Evolutionary conservation across 1,140 invertebrate species (phyloP).

Genomic region (Zaprionus camerounensis): DNA sequence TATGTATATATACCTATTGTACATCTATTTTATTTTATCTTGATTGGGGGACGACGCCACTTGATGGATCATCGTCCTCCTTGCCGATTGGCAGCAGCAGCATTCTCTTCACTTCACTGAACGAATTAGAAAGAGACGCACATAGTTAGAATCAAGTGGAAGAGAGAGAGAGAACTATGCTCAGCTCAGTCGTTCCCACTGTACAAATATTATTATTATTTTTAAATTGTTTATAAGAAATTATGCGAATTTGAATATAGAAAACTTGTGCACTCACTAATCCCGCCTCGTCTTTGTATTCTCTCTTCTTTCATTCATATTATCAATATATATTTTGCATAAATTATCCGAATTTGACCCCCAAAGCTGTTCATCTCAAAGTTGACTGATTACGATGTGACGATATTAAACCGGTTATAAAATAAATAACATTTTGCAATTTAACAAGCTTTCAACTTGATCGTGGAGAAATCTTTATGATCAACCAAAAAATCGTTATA

Average conservation of each 20-base stretch:
- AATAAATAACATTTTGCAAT: no score
- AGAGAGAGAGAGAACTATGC: neutral
- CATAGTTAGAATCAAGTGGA: neutral
- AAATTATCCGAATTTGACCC: neutral
- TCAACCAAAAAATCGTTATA: no score
- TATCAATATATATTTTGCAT: neutral
- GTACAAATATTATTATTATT: conserved; percentile 59
- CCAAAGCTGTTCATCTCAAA: neutral
- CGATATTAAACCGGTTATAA: neutral
- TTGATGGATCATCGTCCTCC: neutral
- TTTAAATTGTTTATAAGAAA: conserved; percentile 42
- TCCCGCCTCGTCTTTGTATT: neutral
- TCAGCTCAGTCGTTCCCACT: conserved; percentile 36
- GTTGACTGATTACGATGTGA: neutral
- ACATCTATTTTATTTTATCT: conserved; percentile 30
- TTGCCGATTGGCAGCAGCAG: no score
- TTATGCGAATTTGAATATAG: conserved; percentile 38
- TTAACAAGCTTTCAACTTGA: neutral
- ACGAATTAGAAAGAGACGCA: conserved; percentile 19
- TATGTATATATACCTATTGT: conserved; percentile 15
- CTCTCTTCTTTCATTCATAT: no score
- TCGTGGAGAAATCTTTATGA: no score
- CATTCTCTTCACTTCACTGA: neutral
- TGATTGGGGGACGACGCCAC: conserved; percentile 11
- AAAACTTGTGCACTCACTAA: conserved; percentile 24